These are phyloP conservation scores for Whitmania pigra DNA, from an alignment of 1,140 invertebrate genomes.

Conservation along the genomic window DNA sequence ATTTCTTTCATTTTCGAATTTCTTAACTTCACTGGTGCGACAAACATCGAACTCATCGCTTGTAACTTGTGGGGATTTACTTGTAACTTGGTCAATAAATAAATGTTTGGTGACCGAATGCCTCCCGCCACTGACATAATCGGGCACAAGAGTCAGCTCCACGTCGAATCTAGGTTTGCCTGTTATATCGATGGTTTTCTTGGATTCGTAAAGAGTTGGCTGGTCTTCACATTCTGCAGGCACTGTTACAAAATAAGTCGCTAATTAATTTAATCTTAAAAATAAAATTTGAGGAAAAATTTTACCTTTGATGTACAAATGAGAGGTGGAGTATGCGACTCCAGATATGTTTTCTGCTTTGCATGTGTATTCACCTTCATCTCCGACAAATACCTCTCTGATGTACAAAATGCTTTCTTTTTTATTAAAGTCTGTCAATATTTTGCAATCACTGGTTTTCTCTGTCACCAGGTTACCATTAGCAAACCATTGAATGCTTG, in stretches of 20 bases:
- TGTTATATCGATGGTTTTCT: no score
- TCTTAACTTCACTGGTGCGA: neutral
- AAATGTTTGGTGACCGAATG: no score
- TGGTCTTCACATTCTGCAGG: no score
- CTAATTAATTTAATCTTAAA: no score
- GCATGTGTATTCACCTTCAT: constrained; percentile 73
- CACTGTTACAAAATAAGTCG: no score
- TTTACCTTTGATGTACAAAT: constrained; percentile 23
- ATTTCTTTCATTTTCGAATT: neutral
- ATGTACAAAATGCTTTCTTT: constrained; percentile 14
- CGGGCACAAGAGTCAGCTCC: neutral
- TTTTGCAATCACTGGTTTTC: constrained; percentile 29
- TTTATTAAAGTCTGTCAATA: constrained; percentile 36
- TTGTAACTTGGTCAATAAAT: neutral
- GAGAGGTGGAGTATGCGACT: constrained; percentile 39
- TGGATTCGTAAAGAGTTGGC: no score
- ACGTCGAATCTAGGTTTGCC: constrained; percentile 2
- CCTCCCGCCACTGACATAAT: neutral
- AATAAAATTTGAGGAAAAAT: neutral
- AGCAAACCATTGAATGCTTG: constrained; percentile 67
- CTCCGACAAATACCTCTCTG: constrained; percentile 82
- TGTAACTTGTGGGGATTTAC: neutral
- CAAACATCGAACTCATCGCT: neutral
- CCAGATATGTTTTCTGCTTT: constrained; percentile 80
- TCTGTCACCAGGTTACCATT: constrained; percentile 32